A percentile compares a stretch with the other conserved stretches of the same genome.
These are phyloP conservation scores for Apodemia hepburni DNA, from an alignment of 2,888 invertebrate genomes.

Conservation along the genomic window DNA sequence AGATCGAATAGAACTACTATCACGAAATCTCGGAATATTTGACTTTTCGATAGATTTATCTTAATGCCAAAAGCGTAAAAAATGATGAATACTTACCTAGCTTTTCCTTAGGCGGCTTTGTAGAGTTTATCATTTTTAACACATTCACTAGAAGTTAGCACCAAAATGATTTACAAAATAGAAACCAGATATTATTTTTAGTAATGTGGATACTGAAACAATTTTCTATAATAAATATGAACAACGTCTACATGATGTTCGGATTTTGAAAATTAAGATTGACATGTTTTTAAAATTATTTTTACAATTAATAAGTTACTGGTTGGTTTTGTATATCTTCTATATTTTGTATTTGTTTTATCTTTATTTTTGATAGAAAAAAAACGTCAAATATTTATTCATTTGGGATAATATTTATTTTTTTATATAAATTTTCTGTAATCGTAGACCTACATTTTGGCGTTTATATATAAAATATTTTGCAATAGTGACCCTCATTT, in stretches of 20 bases:
- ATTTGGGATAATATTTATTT: background rate
- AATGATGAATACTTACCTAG: conserved; percentile 44
- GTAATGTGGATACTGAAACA: conserved; percentile 15
- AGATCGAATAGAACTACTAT: no score
- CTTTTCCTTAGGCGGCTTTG: conserved; percentile 60
- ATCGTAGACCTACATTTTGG: no score
- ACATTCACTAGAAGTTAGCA: conserved; percentile 24
- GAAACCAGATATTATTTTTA: conserved; percentile 8
- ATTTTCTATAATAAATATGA: conserved; percentile 26
- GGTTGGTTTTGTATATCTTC: background rate
- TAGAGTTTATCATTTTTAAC: conserved; percentile 49
- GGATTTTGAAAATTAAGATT: conserved; percentile 28
- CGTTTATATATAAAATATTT: background rate
- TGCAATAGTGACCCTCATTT: conserved; percentile 1
- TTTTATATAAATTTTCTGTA: conserved; percentile 1
- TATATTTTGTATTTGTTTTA: conserved; percentile 6
- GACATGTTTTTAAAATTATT: conserved; percentile 22
- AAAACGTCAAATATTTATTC: no score
- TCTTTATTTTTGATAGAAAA: background rate
- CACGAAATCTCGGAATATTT: background rate
- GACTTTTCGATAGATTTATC: background rate
- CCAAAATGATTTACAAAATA: conserved; percentile 15
- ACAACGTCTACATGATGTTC: conserved; percentile 27
- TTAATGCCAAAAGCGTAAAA: background rate
- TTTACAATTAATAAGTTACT: conserved; percentile 5